Evolutionary conservation across 2,113 vertebrate genomes (phyloP).

Genomic region (Fregetta grallaria): DNA sequence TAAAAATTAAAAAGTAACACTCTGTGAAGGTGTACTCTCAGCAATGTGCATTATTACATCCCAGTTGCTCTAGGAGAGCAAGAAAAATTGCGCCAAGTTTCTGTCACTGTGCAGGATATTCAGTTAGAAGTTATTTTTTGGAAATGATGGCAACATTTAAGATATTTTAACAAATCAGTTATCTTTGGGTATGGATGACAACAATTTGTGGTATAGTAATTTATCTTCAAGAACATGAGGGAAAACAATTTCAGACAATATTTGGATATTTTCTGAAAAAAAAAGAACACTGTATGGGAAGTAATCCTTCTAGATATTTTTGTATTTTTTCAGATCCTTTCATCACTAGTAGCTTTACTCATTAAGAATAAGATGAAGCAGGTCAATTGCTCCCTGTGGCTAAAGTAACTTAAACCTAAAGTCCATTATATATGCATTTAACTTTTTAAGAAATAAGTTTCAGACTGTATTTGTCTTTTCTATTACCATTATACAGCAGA

Average conservation of each 20-base stretch:
- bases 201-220: conserved; percentile 36
- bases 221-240: neutral
- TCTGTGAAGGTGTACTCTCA: conserved; percentile 21
- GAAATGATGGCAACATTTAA: conserved; percentile 34
- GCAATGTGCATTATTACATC: neutral
- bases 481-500: neutral
- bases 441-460: neutral
- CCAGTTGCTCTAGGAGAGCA: conserved; percentile 12
- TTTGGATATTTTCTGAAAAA: conserved; percentile 9
- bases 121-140: conserved; percentile 37
- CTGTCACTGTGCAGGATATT: conserved; percentile 6
- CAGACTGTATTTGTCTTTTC: neutral
- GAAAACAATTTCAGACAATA: conserved; percentile 39
- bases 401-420: neutral
- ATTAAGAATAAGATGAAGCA: neutral
- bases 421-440: neutral
- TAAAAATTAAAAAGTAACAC: conserved; percentile 21
- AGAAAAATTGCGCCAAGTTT: conserved; percentile 23
- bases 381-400: neutral
- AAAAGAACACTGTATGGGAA: neutral
- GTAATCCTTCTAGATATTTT: neutral
- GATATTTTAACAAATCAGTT: conserved; percentile 43
- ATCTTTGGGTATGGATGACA: conserved; percentile 8
- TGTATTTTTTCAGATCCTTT: neutral
- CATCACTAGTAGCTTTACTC: neutral